Percentiles rank a stretch among this genome's conserved stretches.
These are phyloP conservation scores for Petrocephalus zakoni DNA, from an alignment of 2,113 vertebrate genomes.

Conservation along the genomic window DNA sequence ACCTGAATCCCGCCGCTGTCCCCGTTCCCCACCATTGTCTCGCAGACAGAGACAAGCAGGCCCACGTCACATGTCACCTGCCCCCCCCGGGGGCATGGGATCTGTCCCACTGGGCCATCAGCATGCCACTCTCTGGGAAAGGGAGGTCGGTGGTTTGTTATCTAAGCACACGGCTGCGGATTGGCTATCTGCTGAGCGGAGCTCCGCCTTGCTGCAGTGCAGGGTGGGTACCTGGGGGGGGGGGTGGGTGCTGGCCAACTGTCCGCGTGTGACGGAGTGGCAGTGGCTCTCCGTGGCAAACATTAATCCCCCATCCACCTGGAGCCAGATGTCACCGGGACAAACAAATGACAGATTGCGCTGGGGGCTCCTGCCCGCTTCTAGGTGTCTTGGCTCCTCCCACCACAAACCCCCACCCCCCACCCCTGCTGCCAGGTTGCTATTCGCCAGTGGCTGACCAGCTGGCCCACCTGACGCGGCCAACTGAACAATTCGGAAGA, in stretches of 20 bases:
- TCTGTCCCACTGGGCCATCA: neutral
- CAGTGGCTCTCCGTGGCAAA: slow-evolving; percentile 48
- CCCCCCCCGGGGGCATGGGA: neutral
- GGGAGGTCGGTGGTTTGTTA: neutral
- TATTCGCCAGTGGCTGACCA: neutral
- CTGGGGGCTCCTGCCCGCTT: slow-evolving; percentile 52
- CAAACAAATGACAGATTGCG: slow-evolving; percentile 59
- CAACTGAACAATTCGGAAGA: neutral
- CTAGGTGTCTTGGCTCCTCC: slow-evolving; percentile 62
- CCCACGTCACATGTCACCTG: neutral
- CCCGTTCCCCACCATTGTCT: neutral
- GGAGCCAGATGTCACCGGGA: slow-evolving; percentile 65
- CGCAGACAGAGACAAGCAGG: neutral
- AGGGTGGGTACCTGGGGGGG: slow-evolving; percentile 1
- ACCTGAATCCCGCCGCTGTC: slow-evolving; percentile 14
- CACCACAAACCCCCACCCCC: slow-evolving; percentile 32
- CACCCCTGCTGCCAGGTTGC: neutral
- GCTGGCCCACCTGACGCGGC: neutral
- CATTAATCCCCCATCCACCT: slow-evolving; percentile 62
- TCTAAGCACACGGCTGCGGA: neutral
- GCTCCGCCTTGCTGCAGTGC: slow-evolving; percentile 10
- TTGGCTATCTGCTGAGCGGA: neutral
- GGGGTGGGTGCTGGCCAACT: neutral
- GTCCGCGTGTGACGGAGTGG: slow-evolving; percentile 3
- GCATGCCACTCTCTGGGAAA: neutral